Evolutionary conservation across 2,797 vertebrate species (phyloP), one percentile per base, ranked within the genome.

Genomic region (Eospalax fontanierii): DNA sequence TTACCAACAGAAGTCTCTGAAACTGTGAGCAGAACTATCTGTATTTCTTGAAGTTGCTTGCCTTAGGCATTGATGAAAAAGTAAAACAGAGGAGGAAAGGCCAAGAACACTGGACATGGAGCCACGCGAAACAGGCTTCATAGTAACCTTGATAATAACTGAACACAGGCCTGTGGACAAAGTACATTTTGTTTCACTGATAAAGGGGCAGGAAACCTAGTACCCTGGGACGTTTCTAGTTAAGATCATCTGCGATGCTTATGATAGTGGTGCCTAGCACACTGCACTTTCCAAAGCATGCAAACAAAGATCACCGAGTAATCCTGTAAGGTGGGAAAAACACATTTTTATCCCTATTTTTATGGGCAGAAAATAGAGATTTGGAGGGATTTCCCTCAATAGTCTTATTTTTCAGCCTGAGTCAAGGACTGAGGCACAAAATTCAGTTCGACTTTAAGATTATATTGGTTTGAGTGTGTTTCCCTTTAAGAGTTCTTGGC

Each of bases 401-500:
- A 43, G 22, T 61, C 83, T 89, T 43, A 57, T 59, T 71, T 5
- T 38, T 74, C 28, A 26, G 11, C 5, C 61, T 74, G 59, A 91
- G 14, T 81, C 54, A 91, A 83, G 28, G 24, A 79, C 68, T 24
- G 24, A 74, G 85, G 94, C 74, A 90, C 18, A 80, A 57, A 94
- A 94, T 33, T 87, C 81, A 73, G 11, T 57, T 38, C 61, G 85
- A 80, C 86, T 94, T 38, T 4, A 71, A 87, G 82, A 94, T 89
- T n/a, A 26, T 95, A 73, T 38, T 24, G 91, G 75, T 89, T 50
- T 89, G 94, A 46, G 70, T 54, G 33, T 94, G 57, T 66, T 97
- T 97, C 96, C 75, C 86, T 94, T 98, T 96, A 96, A 96, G 95
- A 97, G 63, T 61, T 38, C 24, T 97, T 98, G 8, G 24, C 84